Evolutionary conservation across 1,140 invertebrate genomes (phyloP), one percentile per base, ranked within the genome.

Genomic region (Nasonia vitripennis): DNA sequence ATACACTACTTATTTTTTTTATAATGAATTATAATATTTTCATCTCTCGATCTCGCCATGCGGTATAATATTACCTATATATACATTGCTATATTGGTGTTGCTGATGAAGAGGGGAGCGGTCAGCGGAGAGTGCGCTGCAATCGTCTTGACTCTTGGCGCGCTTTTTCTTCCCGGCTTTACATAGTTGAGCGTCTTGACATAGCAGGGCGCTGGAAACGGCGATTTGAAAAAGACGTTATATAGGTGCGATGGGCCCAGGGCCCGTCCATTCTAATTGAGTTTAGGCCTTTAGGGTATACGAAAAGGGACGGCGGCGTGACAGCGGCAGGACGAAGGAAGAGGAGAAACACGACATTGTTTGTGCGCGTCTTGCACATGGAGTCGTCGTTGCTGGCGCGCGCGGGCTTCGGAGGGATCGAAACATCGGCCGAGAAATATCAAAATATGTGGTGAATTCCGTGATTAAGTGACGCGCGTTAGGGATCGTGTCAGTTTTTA

Each of bases 211-310:
- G 84, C 12, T 81, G 48, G 0, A 9, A 23, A 10, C 7, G 62
- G 11, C 27, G 34, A 83, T 86, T 86, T 82, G 75, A 86, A 86
- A 86, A 85, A 83, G 51, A 82, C 85, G 85, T 86, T 86, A 78
- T 27, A 27, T n/a, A n/a, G n/a, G n/a, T n/a, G n/a, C n/a, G 68
- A 6, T 62, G 17, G 55, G 55, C 17, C 55, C 55, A 62, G 14
- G 6, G 6, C 14, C 55, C 55, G 7, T 51, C 48, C 1, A 6
- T n/a, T 20, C 55, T 17, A 27, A 17, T 17, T 62, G 14, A 62
- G 55, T 62, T 5, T 4, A 62, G 6, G 55, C 2, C 5, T 62
- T 5, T 0, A 62, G 6, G 55, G 4, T 20, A 45, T 9, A 10
- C 27, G 41, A 11, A 9, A 45, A 45, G 41, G 41, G 41, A 55